A percentile compares a stretch with the other conserved stretches of the same genome.
These are phyloP conservation scores for Pipistrellus kuhlii DNA, from an alignment of 2,797 vertebrate genomes.

Conservation along the genomic window DNA sequence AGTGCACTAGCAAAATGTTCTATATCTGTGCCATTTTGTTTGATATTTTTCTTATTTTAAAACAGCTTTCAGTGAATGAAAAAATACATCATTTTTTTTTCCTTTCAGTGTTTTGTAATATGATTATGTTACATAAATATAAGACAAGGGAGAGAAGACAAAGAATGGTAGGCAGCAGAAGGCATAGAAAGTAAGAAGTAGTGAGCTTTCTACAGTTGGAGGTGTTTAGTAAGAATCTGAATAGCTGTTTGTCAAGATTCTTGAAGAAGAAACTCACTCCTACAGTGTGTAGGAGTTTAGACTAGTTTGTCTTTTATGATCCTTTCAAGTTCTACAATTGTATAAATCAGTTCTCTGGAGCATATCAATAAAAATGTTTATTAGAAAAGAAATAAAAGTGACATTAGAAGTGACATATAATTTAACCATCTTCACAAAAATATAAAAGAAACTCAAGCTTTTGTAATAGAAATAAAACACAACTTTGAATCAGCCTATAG, in stretches of 20 bases:
- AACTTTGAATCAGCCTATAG: neutral
- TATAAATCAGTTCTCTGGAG: conserved; percentile 7
- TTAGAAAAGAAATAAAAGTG: conserved; percentile 14
- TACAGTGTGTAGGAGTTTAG: neutral
- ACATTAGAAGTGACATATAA: neutral
- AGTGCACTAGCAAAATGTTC: conserved; percentile 2
- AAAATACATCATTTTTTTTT: neutral
- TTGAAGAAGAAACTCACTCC: neutral
- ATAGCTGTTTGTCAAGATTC: conserved; percentile 9
- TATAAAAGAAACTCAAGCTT: conserved; percentile 5
- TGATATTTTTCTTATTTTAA: conserved; percentile 12
- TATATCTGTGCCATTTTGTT: conserved; percentile 1
- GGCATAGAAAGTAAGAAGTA: neutral
- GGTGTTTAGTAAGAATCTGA: neutral
- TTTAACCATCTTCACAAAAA: conserved; percentile 35
- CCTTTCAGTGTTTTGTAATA: neutral
- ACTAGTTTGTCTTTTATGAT: neutral
- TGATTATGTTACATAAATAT: neutral
- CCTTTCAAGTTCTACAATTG: conserved; percentile 16
- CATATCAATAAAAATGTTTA: neutral
- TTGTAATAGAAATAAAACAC: neutral
- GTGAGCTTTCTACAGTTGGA: neutral
- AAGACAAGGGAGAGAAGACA: neutral
- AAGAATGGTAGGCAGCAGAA: neutral
- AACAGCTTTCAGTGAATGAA: neutral